Base-by-base conservation (phyloP, 2,888 invertebrate genomes). In the Lycocerus yunnanus region DNA sequence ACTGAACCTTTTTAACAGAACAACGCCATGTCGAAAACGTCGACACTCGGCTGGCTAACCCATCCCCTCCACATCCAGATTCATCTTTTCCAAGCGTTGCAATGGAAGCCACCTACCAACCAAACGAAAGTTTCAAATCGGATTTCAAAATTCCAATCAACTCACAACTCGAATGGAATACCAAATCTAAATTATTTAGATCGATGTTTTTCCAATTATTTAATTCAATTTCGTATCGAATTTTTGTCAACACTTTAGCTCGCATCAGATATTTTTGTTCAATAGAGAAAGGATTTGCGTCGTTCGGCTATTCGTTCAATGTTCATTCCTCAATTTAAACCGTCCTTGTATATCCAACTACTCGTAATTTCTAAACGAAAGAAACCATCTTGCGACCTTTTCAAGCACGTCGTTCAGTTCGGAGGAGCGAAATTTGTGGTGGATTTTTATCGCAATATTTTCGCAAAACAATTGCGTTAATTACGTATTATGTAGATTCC, bases 1-100 rank as follows among this genome's bases (percentile, higher is more conserved):
- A 71, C 65, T 27, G 18, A 72, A 67, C 68, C 68, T 71, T 65
- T n/a, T n/a, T 43, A 43, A 65, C 68, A 67, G 67, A 74, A 69
- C 71, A 74, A 74, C 74, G 74, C 74, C 74, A 74, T 74, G 74
- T 71, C 74, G 71, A 70, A 68, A 67, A 70, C 68, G 69, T 68
- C 68, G 66, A 43, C 63, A 63, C 18, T 63, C 61, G 61, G n/a
- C 61, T 16, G 61, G 61, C 20, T 63, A 13, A 18, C 74, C 73
- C 66, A 71, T 74, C 74, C 74, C 74, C 74, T 66, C 74, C 43
- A 68, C 71, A 58, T 63, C 58, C 61, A 72, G 74, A 74, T 71
- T 65, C 74, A 71, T 68, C 71, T 68, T 72, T 68, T 69, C 74
- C 69, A 71, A 74, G 66, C 71, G 69, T 71, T 71, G 65, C 59